Evolutionary conservation across 2,888 invertebrate genomes (phyloP).

Genomic region (Scaptomyza flava): DNA sequence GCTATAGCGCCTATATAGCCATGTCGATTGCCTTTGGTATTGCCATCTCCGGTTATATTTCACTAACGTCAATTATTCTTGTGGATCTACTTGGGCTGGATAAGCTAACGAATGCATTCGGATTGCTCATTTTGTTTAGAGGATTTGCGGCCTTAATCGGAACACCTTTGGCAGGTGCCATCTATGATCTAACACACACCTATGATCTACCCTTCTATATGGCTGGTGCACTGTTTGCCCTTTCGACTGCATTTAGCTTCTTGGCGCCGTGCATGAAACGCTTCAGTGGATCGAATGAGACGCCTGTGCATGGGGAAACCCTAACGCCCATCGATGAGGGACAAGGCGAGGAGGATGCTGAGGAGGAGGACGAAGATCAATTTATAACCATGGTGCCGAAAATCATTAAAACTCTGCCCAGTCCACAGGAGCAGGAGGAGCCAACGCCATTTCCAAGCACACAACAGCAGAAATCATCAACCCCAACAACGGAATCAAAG

Average conservation of each 20-base stretch:
- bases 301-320: conserved; percentile 88
- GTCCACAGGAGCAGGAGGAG: conserved; percentile 84
- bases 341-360: conserved; percentile 90
- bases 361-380: conserved; percentile 91
- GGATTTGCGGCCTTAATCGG: conserved; percentile 97
- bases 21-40: conserved; percentile 96
- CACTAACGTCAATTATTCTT: conserved; percentile 98
- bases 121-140: conserved; percentile 96
- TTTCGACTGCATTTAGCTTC: conserved; percentile 94
- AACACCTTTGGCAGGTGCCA: conserved; percentile 93
- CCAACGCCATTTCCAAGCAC: conserved; percentile 60
- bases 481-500: conserved; percentile 74
- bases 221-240: conserved; percentile 94
- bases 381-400: conserved; percentile 91
- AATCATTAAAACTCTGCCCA: conserved; percentile 91
- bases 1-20: conserved; percentile 90
- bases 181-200: conserved; percentile 93
- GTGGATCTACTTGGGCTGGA: conserved; percentile 98
- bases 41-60: conserved; percentile 98
- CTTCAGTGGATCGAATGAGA: conserved; percentile 85
- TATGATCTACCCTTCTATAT: conserved; percentile 96
- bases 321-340: conserved; percentile 94
- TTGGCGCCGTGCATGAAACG: conserved; percentile 90
- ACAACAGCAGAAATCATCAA: conserved; percentile 37
- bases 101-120: conserved; percentile 98